A percentile compares a stretch with the other conserved stretches of the same genome.
These are phyloP conservation scores for Boleophthalmus pectinirostris DNA, from an alignment of 2,113 vertebrate species.

Conservation along the genomic window DNA sequence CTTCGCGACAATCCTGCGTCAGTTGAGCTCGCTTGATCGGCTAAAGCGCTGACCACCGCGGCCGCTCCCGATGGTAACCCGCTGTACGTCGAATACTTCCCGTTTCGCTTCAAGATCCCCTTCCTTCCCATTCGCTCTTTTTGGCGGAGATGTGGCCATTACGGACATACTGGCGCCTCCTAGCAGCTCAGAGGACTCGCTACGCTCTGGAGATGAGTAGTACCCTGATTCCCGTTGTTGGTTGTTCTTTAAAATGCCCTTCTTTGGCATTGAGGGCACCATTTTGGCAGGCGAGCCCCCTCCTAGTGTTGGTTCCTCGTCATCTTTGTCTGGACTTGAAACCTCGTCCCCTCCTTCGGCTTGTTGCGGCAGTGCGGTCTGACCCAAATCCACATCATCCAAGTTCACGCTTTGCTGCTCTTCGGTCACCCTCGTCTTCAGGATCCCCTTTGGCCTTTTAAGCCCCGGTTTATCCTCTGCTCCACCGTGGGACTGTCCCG, in stretches of 20 bases:
- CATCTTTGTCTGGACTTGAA: conserved; percentile 77
- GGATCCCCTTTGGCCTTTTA: conserved; percentile 94
- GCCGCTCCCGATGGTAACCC: conserved; percentile 60
- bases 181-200: conserved; percentile 90
- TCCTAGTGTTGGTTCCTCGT: conserved; percentile 59
- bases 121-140: conserved; percentile 79
- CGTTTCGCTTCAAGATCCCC: conserved; percentile 93
- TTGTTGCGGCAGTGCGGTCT: conserved; percentile 37
- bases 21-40: conserved; percentile 62
- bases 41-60: conserved; percentile 57
- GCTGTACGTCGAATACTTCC: conserved; percentile 87
- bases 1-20: conserved; percentile 86
- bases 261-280: conserved; percentile 88
- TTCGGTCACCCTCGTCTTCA: conserved; percentile 87
- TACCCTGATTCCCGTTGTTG: conserved; percentile 92
- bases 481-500: conserved; percentile 72
- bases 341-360: conserved; percentile 65
- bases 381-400: conserved; percentile 79
- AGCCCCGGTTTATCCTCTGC: conserved; percentile 83
- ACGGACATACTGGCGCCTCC: conserved; percentile 73
- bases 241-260: conserved; percentile 97
- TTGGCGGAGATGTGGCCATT: conserved; percentile 70
- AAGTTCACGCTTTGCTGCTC: conserved; percentile 87
- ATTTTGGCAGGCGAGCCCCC: conserved; percentile 78
- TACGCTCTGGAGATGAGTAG: conserved; percentile 96